These are phyloP conservation scores for Danio kyathit DNA, from an alignment of 2,797 vertebrate genomes.

Conservation along the genomic window DNA sequence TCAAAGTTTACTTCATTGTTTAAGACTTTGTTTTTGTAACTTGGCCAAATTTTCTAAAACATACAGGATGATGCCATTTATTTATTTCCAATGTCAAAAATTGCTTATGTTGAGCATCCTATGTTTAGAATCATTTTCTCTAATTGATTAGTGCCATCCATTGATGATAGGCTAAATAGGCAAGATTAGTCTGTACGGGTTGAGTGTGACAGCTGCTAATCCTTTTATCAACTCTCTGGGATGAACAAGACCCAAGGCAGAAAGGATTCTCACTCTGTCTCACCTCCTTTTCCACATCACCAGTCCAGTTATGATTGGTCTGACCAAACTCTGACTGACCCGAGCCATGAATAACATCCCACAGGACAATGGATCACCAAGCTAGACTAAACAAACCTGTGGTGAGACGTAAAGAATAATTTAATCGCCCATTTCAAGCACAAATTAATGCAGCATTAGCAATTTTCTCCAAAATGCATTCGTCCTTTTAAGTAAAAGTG, in stretches of 20 bases:
- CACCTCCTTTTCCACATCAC: slow-evolving; percentile 49
- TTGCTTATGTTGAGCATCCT: neutral
- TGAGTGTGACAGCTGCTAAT: slow-evolving; percentile 52
- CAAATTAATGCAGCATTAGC: neutral
- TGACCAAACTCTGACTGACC: slow-evolving; percentile 65
- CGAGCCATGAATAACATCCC: slow-evolving; percentile 67
- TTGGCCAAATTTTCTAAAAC: slow-evolving; percentile 33
- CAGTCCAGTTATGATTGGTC: slow-evolving; percentile 65
- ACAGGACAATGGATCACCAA: slow-evolving; percentile 57
- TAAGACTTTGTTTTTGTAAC: slow-evolving; percentile 40
- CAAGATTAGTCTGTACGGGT: neutral
- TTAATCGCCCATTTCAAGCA: slow-evolving; percentile 44
- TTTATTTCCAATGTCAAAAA: slow-evolving; percentile 52
- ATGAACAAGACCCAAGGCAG: slow-evolving; percentile 49
- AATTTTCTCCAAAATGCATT: neutral
- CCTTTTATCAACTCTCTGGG: slow-evolving; percentile 48
- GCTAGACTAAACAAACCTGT: slow-evolving; percentile 61
- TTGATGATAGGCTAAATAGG: slow-evolving; percentile 6
- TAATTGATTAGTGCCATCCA: slow-evolving; percentile 3
- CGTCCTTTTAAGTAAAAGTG: neutral
- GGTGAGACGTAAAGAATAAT: slow-evolving; percentile 52
- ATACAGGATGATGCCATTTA: slow-evolving; percentile 60
- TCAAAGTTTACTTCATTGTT: slow-evolving; percentile 43
- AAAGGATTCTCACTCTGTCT: slow-evolving; percentile 58
- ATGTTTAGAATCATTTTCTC: neutral